A percentile compares a stretch with the other conserved stretches of the same genome.
Evolutionary conservation across 2,113 vertebrate genomes (phyloP).

Genomic region (Sardina pilchardus): DNA sequence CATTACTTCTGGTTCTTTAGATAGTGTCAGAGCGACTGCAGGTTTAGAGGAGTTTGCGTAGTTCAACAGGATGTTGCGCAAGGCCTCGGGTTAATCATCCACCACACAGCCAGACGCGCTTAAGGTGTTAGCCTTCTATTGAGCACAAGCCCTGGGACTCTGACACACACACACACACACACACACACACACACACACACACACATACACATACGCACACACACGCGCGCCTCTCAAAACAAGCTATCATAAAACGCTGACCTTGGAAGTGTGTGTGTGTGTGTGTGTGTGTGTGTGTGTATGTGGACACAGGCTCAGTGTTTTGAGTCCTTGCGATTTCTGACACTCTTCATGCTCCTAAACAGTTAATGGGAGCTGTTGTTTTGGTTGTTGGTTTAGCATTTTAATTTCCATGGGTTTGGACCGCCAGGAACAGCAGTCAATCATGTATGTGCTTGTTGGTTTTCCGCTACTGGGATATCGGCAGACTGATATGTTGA

Average conservation of each 20-base stretch:
- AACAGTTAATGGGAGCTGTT: too few species aligned
- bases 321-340: too few species aligned
- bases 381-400: too few species aligned
- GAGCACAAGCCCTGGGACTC: not conserved
- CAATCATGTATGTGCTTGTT: conserved; percentile 4
- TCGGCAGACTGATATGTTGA: not conserved
- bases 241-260: too few species aligned
- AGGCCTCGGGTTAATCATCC: conserved; percentile 50
- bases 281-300: too few species aligned
- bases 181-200: not conserved
- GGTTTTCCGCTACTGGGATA: not conserved
- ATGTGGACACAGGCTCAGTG: too few species aligned
- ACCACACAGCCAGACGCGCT: conserved; percentile 23
- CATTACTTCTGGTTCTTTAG: conserved; percentile 29
- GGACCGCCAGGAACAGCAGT: too few species aligned
- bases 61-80: conserved; percentile 44
- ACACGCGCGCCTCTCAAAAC: not conserved
- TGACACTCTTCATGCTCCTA: too few species aligned
- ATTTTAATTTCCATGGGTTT: not conserved
- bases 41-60: conserved; percentile 48
- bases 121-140: too few species aligned
- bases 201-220: not conserved
- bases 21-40: conserved; percentile 35
- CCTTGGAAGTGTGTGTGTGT: too few species aligned
- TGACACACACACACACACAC: not conserved